A percentile compares a stretch with the other conserved stretches of the same genome.
These are phyloP conservation scores for Ochotona princeps DNA, from an alignment of 2,113 vertebrate genomes.

Conservation along the genomic window DNA sequence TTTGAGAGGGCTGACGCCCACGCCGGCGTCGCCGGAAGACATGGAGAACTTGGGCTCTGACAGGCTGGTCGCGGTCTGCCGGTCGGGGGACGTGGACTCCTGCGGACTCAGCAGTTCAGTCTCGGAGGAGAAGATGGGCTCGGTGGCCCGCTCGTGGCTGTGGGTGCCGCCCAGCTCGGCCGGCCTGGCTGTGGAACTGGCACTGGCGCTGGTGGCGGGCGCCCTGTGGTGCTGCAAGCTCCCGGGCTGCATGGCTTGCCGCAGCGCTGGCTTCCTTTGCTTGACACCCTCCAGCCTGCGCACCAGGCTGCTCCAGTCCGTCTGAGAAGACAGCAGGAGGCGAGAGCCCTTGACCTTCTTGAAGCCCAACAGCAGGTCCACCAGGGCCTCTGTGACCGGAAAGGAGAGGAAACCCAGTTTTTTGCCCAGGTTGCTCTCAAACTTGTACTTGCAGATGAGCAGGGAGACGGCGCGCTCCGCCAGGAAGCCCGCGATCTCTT, in stretches of 20 bases:
- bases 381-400: constrained; percentile 57
- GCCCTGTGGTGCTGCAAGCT: background rate
- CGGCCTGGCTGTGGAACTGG: rapidly evolving
- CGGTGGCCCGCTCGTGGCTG: background rate
- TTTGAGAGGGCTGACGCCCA: background rate
- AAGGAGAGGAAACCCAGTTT: constrained; percentile 79
- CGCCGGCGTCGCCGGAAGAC: rapidly evolving
- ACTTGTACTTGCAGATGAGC: constrained; percentile 76
- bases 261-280: background rate
- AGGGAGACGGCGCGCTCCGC: constrained; percentile 68
- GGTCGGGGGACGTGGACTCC: background rate
- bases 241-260: rapidly evolving
- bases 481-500: constrained; percentile 59
- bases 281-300: background rate
- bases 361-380: constrained; percentile 78
- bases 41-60: background rate
- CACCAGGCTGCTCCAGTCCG: constrained; percentile 66
- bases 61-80: rapidly evolving
- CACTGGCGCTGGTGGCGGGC: background rate
- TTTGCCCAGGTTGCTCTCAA: constrained; percentile 66
- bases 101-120: rapidly evolving
- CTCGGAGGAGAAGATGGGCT: background rate
- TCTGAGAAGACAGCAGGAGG: constrained; percentile 60
- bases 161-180: rapidly evolving
- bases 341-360: constrained; percentile 73